Conservation (phyloP, 2,113 vertebrate genomes). For the Sinocyclocheilus rhinocerous region DNA sequence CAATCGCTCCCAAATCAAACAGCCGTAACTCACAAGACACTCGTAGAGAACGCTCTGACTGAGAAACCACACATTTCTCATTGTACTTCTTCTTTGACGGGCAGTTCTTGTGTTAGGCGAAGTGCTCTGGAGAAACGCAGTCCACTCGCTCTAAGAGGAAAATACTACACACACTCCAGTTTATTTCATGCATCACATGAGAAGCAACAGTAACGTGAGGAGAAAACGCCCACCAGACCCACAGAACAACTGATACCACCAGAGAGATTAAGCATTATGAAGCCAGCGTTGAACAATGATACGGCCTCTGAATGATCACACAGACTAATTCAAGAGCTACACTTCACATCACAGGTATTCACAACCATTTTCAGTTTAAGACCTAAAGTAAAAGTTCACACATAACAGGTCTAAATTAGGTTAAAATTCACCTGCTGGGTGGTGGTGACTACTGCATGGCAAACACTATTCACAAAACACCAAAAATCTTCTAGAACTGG, state of each 20-base stretch:
- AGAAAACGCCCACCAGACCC: conserved; percentile 10
- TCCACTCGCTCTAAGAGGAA: neutral
- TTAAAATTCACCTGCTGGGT: neutral
- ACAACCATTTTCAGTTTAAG: no score
- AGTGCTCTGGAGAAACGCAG: neutral
- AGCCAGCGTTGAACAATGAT: no score
- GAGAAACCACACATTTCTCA: neutral
- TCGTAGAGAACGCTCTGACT: neutral
- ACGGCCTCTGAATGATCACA: no score
- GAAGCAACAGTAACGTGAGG: conserved; percentile 14
- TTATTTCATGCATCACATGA: conserved; percentile 30
- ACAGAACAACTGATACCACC: conserved; percentile 20
- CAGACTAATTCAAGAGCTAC: no score
- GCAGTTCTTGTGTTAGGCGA: neutral
- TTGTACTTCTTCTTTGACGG: neutral
- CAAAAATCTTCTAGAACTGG: neutral
- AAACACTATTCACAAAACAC: neutral
- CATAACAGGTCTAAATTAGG: no score
- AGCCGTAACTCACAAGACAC: neutral
- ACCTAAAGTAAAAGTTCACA: no score
- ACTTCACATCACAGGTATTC: no score
- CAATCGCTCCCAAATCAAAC: conserved; percentile 15
- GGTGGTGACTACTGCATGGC: neutral
- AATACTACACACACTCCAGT: conserved; percentile 38
- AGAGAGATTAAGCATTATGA: neutral